These are phyloP conservation scores for Cassiopea andromeda DNA, from an alignment of 30 jellyfish, hydroid and myxozoan species.

Conservation along the genomic window DNA sequence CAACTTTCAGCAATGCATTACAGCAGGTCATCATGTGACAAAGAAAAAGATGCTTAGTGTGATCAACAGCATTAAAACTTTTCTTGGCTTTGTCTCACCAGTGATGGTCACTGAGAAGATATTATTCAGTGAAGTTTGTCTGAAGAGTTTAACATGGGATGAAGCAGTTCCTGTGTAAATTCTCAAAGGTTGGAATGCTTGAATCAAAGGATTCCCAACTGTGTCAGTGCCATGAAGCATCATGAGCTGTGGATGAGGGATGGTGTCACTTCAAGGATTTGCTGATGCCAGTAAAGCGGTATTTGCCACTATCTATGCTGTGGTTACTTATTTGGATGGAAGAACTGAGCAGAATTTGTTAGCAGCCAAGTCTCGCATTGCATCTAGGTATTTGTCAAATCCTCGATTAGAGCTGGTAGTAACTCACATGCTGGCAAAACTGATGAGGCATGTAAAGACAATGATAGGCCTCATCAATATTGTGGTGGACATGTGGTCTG, in stretches of 20 bases:
- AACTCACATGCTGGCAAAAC: conserved; percentile 66
- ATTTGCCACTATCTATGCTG: conserved; percentile 18
- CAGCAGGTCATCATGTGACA: conserved; percentile 1
- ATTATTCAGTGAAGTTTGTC: conserved; percentile 16
- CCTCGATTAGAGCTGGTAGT: conserved; percentile 59
- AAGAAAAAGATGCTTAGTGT: conserved; percentile 1
- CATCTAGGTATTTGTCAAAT: conserved; percentile 2
- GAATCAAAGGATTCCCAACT: conserved; percentile 19
- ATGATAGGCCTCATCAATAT: conserved; percentile 17
- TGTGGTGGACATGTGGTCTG: conserved; percentile 52
- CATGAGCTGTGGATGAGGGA: conserved; percentile 4
- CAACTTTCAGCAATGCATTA: neutral
- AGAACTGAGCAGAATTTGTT: conserved; percentile 10
- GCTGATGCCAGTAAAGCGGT: conserved; percentile 46
- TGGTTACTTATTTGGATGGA: conserved; percentile 10
- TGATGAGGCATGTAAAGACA: conserved; percentile 30
- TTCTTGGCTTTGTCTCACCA: conserved; percentile 15
- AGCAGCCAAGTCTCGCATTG: conserved; percentile 56
- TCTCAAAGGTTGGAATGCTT: conserved; percentile 3
- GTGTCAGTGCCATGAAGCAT: conserved; percentile 13
- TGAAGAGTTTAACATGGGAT: conserved; percentile 7
- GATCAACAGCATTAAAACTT: neutral
- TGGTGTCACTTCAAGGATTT: conserved; percentile 43
- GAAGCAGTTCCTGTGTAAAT: conserved; percentile 13
- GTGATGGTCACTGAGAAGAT: conserved; percentile 13